Base-by-base conservation (phyloP, 2,113 vertebrate species). In the Hassar affinis region DNA sequence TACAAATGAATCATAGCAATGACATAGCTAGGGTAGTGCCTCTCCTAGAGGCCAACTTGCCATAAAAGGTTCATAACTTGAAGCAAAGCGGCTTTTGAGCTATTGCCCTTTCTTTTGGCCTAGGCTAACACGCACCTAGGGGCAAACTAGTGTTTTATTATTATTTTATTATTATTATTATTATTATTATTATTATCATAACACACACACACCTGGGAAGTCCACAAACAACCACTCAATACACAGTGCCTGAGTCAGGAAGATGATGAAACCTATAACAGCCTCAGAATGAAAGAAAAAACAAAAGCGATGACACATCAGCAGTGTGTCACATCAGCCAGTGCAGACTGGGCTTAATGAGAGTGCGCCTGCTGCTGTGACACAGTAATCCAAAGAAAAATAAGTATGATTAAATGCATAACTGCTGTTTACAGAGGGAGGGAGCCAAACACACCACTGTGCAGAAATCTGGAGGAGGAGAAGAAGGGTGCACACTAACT, bases 351-450 rank as follows among this genome's bases (percentile, higher is more conserved):
- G 20, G 75, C 38, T 51, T 71, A 71, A 61, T 59, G 76, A 69
- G 47, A 62, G 62, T 3, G 75, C 12, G 74, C 59, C 59, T 74
- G 82, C 22, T 42, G 64, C 22, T 42, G 64, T 25, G 61, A 69
- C 75, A 75, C 14, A 47, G 76, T 79, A 71, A 84, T 57, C 76
- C 64, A 35, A 59, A n/a, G 76, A 38, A 71, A 79, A 84, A 69
- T 71, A 59, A 71, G 75, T 33, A 71, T 71, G 64, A 78, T 79
- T 82, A 82, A 76, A 61, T 47, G 54, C 15, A 22, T 75, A 74
- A 69, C 51, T 68, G n/a, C 75, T 69, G 62, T 84, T 84, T 84
- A 78, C 75, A 84, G 61, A 84, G 30, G 82, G 62, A 84, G 82
- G 75, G 25, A 84, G 49, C 76, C 57, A 49, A 57, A 82, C 27